phyloP scores from a whole-genome alignment of 2,888 invertebrate genomes.

The Folsomia manolachei region DNA sequence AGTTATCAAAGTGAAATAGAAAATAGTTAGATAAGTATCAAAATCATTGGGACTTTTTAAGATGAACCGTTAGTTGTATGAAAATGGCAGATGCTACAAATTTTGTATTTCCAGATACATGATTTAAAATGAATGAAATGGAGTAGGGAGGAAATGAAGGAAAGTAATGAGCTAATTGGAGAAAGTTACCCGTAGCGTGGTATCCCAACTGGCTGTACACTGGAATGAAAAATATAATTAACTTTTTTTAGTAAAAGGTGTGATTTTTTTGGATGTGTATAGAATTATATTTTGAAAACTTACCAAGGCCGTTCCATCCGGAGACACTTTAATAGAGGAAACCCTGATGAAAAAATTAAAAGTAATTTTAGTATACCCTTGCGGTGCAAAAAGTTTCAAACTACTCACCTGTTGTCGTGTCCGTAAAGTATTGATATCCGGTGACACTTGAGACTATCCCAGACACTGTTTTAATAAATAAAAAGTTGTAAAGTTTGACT shows the following conservation, averaged over 20 bases:
- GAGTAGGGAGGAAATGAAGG: no score
- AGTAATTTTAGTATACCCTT: slow-evolving; percentile 54
- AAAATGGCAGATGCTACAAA: no score
- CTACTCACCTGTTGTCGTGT: slow-evolving; percentile 78
- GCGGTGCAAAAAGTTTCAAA: slow-evolving; percentile 51
- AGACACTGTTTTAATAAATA: slow-evolving; percentile 65
- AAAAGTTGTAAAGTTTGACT: no score
- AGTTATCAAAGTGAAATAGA: no score
- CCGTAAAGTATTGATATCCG: slow-evolving; percentile 87
- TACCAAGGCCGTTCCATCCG: slow-evolving; percentile 91
- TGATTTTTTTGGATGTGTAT: not conserved
- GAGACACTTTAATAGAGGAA: slow-evolving; percentile 85
- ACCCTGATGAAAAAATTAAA: slow-evolving; percentile 57
- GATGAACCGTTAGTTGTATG: no score
- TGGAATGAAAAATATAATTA: not conserved
- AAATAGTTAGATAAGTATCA: no score
- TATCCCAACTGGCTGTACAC: slow-evolving; percentile 96
- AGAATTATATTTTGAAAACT: no score
- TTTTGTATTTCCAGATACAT: no score
- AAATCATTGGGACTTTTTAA: no score
- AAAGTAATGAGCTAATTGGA: no score
- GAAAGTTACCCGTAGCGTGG: slow-evolving; percentile 77
- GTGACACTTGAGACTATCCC: slow-evolving; percentile 94
- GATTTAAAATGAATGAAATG: no score
- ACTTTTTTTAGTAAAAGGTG: not conserved